phyloP scores from a whole-genome alignment of 2,113 vertebrate species.

The Erythrocercus mccallii region DNA sequence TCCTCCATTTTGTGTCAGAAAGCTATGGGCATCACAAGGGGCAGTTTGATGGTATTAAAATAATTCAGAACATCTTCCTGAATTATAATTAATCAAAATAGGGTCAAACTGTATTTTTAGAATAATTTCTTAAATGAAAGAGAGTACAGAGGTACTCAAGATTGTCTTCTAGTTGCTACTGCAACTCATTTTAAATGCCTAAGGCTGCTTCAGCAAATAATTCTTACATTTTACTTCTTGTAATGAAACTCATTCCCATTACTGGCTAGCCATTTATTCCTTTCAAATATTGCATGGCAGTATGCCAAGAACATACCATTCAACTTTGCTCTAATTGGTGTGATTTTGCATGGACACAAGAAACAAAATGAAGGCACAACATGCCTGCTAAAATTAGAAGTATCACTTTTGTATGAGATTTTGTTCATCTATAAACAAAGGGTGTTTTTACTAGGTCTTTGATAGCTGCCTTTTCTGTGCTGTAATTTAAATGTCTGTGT shows the following conservation, averaged over 20 bases:
- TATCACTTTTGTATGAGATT: background rate
- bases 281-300: background rate
- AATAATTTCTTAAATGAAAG: background rate
- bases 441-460: background rate
- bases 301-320: constrained; percentile 16
- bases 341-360: constrained; percentile 30
- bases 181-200: constrained; percentile 2
- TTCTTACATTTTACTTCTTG: background rate
- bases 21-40: background rate
- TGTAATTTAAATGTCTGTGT: background rate
- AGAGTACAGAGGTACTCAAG: background rate
- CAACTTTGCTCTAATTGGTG: constrained; percentile 46
- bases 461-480: background rate
- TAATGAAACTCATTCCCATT: constrained; percentile 4
- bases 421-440: background rate
- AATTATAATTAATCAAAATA: background rate
- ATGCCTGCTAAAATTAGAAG: constrained; percentile 26
- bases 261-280: constrained; percentile 6
- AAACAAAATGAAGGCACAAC: constrained; percentile 29
- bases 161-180: background rate
- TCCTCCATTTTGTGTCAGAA: background rate
- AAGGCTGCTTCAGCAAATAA: background rate
- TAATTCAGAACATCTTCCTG: background rate
- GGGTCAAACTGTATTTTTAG: background rate
- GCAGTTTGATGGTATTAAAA: background rate